phyloP scores from a whole-genome alignment of 1,140 invertebrate genomes.

The Lordiphosa collinella region DNA sequence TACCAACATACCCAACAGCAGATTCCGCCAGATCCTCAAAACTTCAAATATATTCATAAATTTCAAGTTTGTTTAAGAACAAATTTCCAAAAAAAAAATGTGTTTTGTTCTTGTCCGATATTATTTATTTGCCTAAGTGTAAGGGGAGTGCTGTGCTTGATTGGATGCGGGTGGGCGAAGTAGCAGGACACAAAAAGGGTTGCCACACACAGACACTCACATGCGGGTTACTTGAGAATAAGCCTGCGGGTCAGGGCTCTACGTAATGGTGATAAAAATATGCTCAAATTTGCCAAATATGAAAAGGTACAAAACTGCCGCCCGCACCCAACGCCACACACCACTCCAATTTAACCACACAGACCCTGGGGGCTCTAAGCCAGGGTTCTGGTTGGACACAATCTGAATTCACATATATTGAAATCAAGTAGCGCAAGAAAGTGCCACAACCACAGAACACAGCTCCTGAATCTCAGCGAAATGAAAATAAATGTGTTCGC shows the following conservation, averaged over 20 bases:
- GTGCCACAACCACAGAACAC: background rate
- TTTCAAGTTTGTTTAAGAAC: constrained; percentile 69
- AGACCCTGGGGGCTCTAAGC: too few relatives aligned
- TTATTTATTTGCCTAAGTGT: constrained; percentile 73
- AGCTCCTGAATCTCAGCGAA: constrained; percentile 52
- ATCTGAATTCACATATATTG: constrained; percentile 36
- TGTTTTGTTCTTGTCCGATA: constrained; percentile 37
- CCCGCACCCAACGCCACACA: too few relatives aligned
- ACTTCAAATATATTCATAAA: constrained; percentile 68
- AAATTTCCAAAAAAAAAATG: too few relatives aligned
- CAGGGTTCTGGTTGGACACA: constrained; percentile 29
- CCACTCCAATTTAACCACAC: too few relatives aligned
- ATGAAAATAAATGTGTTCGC: constrained; percentile 75
- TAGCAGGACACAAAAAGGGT: constrained; percentile 33
- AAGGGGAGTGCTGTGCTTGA: constrained; percentile 36
- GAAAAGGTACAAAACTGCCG: constrained; percentile 55
- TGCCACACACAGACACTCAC: constrained; percentile 11
- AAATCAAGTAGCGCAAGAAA: constrained; percentile 47
- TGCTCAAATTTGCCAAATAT: constrained; percentile 77
- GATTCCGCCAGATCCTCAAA: constrained; percentile 2
- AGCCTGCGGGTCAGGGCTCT: constrained; percentile 61
- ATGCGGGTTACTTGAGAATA: background rate
- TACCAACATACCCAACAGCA: too few relatives aligned
- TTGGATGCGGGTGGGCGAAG: constrained; percentile 44
- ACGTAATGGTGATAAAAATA: constrained; percentile 77